These are phyloP conservation scores for Pseudomyrmex pallidus DNA, from an alignment of 1,140 invertebrate genomes.

Conservation along the genomic window DNA sequence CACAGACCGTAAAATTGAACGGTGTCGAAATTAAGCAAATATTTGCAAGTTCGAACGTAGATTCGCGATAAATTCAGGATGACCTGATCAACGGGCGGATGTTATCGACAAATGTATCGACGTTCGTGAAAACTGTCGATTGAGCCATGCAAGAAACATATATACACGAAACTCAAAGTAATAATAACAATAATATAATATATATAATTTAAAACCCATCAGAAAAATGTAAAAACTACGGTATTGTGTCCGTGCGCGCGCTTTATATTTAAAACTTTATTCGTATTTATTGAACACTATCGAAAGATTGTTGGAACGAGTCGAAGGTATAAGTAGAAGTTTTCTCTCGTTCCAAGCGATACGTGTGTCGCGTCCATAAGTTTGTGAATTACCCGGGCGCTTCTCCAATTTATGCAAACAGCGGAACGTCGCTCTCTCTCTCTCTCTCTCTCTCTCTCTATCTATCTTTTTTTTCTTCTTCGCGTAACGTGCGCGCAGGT, in stretches of 20 bases:
- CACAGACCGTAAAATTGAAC: conserved; percentile 34
- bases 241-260: no score
- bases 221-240: no score
- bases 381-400: conserved; percentile 8
- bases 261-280: no score
- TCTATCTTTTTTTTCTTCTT: background rate
- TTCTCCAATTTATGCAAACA: conserved; percentile 17
- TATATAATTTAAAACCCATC: no score
- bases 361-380: no score
- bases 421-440: background rate
- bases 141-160: no score
- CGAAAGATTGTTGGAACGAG: background rate
- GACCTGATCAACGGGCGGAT: conserved; percentile 23
- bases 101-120: conserved; percentile 29
- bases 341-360: background rate
- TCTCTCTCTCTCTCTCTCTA: background rate
- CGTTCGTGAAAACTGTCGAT: conserved; percentile 20
- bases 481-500: background rate
- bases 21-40: conserved; percentile 53
- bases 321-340: background rate
- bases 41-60: conserved; percentile 34
- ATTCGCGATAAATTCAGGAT: conserved; percentile 40
- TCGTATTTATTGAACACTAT: background rate
- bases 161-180: no score
- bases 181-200: no score